These are phyloP conservation scores for Poecilia velifera DNA, from an alignment of 2,797 vertebrate genomes.

Conservation along the genomic window DNA sequence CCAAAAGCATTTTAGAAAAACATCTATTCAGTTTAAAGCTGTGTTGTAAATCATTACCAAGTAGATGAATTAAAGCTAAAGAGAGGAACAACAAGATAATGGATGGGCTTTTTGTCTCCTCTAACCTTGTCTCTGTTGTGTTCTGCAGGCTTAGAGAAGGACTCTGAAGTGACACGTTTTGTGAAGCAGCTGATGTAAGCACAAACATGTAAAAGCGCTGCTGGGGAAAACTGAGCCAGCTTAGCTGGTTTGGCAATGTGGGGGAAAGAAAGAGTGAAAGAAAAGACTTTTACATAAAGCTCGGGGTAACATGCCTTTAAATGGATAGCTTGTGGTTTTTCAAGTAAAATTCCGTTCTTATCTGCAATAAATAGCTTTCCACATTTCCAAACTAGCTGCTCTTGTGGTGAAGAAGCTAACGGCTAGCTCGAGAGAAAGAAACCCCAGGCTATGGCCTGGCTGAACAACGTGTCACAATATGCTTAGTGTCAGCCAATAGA, in stretches of 20 bases:
- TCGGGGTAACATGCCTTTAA: constrained; percentile 21
- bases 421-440: background rate
- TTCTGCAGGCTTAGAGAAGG: constrained; percentile 12
- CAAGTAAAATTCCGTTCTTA: background rate
- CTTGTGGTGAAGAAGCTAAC: background rate
- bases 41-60: constrained; percentile 30
- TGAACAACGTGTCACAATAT: no score
- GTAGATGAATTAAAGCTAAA: constrained; percentile 24
- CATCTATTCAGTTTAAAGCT: constrained; percentile 11
- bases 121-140: constrained; percentile 25
- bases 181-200: constrained; percentile 55
- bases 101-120: constrained; percentile 40
- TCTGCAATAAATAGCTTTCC: background rate
- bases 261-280: background rate
- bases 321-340: background rate
- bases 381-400: background rate
- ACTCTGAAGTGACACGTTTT: constrained; percentile 45
- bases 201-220: constrained; percentile 43
- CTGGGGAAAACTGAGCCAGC: constrained; percentile 32
- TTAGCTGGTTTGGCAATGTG: constrained; percentile 28
- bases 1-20: constrained; percentile 17
- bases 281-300: constrained; percentile 9
- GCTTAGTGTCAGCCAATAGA: no score
- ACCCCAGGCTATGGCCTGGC: no score
- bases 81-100: constrained; percentile 35